Evolutionary conservation across 2,797 vertebrate species (phyloP), one percentile per base, ranked within the genome.

Genomic region (Hydrolagus colliei): DNA sequence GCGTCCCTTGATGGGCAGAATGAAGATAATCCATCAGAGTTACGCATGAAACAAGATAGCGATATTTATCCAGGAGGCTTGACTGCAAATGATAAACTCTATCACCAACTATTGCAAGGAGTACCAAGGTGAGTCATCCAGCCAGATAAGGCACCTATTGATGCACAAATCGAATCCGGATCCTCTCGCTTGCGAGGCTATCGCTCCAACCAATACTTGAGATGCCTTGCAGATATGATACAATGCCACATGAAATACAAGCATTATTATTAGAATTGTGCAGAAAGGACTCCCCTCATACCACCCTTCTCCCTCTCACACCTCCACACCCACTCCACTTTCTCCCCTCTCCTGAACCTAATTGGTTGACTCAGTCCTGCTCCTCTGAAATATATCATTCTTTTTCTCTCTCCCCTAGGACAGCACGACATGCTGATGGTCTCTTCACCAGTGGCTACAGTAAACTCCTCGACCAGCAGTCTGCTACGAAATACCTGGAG

Each of bases 381-480:
- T 86, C 85, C 22, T 62, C 87, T 87, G 87, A n/a, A 87, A 86
- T 84, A 86, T 86, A 86, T 90, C 87, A 87, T 87, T 88, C 87
- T 86, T 86, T 87, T 87, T 89, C 87, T 88, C n/a, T n/a, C n/a
- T n/a, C 27, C 91, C 90, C 87, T 91, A 98, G 98, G 95, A 94
- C 96, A 87, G 90, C 93, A 86, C 95, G 97, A 90, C 96, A 98
- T 88, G 95, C 96, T 87, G 97, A 99, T 89, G 96, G 96, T 90
- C 92, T 99, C 89, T 98, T 98, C 91, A 98, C 97, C 90, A 98
- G 92, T 89, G 96, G 96, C 89, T 98, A 96, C 91, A 98, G 96
- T 90, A 97, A 95, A 93, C 96, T 98, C 88, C 94, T 99, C 89
- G 96, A 96, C 79, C 96, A 98, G 91, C 90, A 97, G 52, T 96